phyloP scores from a whole-genome alignment of 2,888 invertebrate genomes.

The Trichopria drosophilae region DNA sequence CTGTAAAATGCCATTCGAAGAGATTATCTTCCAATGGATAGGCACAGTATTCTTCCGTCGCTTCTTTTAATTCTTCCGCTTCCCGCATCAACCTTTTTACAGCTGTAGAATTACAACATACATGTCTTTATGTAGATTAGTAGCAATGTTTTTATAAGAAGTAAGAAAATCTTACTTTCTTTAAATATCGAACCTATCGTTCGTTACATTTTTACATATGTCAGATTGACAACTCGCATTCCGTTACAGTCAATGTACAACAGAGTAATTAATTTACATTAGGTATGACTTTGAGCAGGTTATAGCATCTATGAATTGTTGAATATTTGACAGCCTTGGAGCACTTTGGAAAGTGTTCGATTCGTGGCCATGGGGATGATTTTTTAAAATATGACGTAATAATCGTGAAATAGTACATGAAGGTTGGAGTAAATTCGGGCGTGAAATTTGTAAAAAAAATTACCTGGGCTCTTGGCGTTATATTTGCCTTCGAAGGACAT shows the following conservation, averaged over 20 bases:
- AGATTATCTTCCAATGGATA: slow-evolving; percentile 91
- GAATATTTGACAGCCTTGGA: too few relatives aligned
- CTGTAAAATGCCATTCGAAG: slow-evolving; percentile 97
- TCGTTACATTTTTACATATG: not conserved
- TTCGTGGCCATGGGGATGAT: too few relatives aligned
- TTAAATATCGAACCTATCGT: not conserved
- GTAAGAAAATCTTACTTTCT: not conserved
- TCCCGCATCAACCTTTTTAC: slow-evolving; percentile 93
- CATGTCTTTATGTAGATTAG: not conserved
- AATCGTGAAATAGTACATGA: too few relatives aligned
- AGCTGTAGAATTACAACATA: too few relatives aligned
- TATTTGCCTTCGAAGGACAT: slow-evolving; percentile 64
- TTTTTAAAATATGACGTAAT: too few relatives aligned
- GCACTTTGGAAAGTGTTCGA: too few relatives aligned
- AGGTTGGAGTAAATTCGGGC: too few relatives aligned
- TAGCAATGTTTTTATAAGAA: not conserved
- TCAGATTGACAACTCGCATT: too few relatives aligned
- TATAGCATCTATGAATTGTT: too few relatives aligned
- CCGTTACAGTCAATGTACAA: too few relatives aligned
- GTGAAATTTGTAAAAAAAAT: slow-evolving; percentile 38
- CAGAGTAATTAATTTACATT: too few relatives aligned
- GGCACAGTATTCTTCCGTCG: slow-evolving; percentile 88
- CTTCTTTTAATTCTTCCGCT: slow-evolving; percentile 80
- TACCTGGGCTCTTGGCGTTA: slow-evolving; percentile 67
- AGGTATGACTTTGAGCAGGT: too few relatives aligned